Percentiles rank a stretch among this genome's conserved stretches.
Conservation (phyloP, 2,797 vertebrate genomes). For the Fistularia commersonii region DNA sequence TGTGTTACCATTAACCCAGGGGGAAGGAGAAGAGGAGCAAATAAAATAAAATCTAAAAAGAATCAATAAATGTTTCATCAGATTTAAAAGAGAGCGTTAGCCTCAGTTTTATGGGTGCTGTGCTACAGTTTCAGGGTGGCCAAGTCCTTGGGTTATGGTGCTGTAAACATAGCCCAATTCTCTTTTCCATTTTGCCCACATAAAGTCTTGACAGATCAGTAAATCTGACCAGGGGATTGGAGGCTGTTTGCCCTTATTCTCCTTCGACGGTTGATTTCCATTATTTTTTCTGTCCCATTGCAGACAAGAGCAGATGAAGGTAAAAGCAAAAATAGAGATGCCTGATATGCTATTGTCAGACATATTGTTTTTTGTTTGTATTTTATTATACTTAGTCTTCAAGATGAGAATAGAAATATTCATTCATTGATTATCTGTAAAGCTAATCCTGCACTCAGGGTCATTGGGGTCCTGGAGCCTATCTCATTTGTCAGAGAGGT, state of each 20-base stretch:
- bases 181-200: constrained; percentile 79
- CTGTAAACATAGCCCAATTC: constrained; percentile 79
- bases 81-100: constrained; percentile 73
- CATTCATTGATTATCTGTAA: no score
- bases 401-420: no score
- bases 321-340: constrained; percentile 23
- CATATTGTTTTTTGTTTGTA: neutral
- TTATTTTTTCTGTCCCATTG: constrained; percentile 19
- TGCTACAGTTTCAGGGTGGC: constrained; percentile 70
- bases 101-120: constrained; percentile 60
- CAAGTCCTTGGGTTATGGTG: constrained; percentile 78
- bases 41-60: constrained; percentile 73
- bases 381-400: no score
- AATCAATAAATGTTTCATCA: constrained; percentile 79
- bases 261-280: no score
- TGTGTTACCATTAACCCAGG: constrained; percentile 50
- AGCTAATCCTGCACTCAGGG: no score
- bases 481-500: no score
- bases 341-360: constrained; percentile 8
- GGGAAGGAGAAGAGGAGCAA: constrained; percentile 52
- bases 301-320: constrained; percentile 35
- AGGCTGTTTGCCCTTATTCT: constrained; percentile 40
- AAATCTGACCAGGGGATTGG: constrained; percentile 68
- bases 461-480: no score
- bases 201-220: constrained; percentile 77